Base-by-base conservation (phyloP, 2,797 vertebrate species). In the Halcyon chelicuti region DNA sequence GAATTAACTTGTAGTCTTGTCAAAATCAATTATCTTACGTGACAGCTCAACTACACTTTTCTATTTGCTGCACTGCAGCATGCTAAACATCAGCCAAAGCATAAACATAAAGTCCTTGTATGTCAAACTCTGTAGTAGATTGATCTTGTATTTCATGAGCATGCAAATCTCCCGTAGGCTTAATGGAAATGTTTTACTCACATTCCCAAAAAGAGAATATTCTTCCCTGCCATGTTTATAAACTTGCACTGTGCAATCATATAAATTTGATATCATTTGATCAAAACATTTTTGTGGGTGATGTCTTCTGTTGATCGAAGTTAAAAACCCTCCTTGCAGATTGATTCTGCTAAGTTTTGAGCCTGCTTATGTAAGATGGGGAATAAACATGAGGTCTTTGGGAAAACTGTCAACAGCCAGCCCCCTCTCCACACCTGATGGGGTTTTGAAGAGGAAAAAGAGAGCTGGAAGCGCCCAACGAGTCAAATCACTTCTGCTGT, bases 1-100 rank as follows among this genome's bases (percentile, higher is more conserved):
- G 98, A 99, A 99, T 99, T 98, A 99, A 99, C 99, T 98, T 97
- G 98, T 98, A 98, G 98, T 98, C 98, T 98, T 99, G 99, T 99
- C 99, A 99, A 98, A 99, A 99, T 98, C 99, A 99, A 99, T 99
- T 99, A 99, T 98, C 97, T 98, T 97, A 97, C 98, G 98, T 98
- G 98, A 98, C 98, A 98, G 98, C 98, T 97, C 98, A 90, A 97
- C 96, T 96, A 85, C 86, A 93, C 81, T 94, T 96, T 94, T 78
- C 85, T 85, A 2, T 91, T 94, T 94, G 95, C 93, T 92, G 90
- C 90, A 95, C 63, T 96, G 95, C 93, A 94, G 94, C 88, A 80
- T 89, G 96, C 91, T 95, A 88, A 97, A 85, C 94, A 95, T 90
- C 89, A 90, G 82, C 80, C 90, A 79, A 79, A 88, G 86, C 49